These are phyloP conservation scores for Hydrophis major DNA, from an alignment of 2,797 vertebrate species.

Conservation along the genomic window DNA sequence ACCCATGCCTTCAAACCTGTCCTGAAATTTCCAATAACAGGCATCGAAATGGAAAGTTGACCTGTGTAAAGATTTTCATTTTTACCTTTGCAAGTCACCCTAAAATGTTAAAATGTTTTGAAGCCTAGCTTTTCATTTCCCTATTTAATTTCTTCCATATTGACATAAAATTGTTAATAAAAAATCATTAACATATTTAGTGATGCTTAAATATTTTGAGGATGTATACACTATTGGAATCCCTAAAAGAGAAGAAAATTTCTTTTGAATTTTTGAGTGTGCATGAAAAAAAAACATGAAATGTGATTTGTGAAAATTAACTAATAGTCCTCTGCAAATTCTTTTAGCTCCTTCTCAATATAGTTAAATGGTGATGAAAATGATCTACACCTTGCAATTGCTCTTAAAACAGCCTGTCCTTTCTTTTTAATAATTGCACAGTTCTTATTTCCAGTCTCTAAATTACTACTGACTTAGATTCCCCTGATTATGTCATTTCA, in stretches of 20 bases:
- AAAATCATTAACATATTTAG: neutral
- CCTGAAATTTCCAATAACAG: neutral
- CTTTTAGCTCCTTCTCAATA: neutral
- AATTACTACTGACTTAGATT: neutral
- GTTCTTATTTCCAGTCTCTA: neutral
- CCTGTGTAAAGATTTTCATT: neutral
- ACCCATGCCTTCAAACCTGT: neutral
- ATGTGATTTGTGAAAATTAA: neutral
- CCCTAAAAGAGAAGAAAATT: neutral
- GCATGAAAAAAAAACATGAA: neutral
- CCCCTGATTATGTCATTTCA: neutral
- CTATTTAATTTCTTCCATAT: neutral
- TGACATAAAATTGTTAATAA: neutral
- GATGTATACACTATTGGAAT: neutral
- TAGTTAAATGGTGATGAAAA: neutral
- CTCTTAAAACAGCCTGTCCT: neutral
- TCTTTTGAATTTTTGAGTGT: neutral
- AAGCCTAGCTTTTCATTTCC: neutral
- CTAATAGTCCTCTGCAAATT: neutral
- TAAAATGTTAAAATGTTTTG: neutral
- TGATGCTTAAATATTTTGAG: neutral
- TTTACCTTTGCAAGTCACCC: neutral
- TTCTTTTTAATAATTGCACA: neutral
- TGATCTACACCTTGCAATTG: neutral
- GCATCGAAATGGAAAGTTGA: neutral